phyloP scores from a whole-genome alignment of 2,888 invertebrate species.

The Lasioglossum zephyrum region DNA sequence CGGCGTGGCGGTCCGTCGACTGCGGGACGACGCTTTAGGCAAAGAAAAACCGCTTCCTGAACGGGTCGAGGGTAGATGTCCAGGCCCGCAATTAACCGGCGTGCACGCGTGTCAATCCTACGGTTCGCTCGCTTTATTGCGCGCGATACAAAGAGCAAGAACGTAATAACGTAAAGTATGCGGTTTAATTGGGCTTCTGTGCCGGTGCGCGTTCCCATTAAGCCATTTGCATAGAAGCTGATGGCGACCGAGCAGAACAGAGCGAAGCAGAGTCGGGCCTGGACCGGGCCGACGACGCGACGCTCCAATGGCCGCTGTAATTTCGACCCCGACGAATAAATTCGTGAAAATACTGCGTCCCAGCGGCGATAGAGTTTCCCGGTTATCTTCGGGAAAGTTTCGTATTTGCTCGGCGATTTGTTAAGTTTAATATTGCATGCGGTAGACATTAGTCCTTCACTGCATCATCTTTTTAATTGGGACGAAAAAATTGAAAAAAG shows the following conservation, averaged over 20 bases:
- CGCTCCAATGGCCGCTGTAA: constrained; percentile 16
- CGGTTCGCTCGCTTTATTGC: constrained; percentile 20
- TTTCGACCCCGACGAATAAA: constrained; percentile 24
- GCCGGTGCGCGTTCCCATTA: constrained; percentile 32
- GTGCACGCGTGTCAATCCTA: constrained; percentile 36
- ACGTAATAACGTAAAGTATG: constrained; percentile 49
- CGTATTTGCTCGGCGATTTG: neutral
- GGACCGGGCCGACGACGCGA: neutral
- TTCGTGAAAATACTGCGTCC: constrained; percentile 17
- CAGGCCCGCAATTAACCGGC: constrained; percentile 12
- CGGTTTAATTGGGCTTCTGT: constrained; percentile 47
- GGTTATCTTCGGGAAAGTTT: neutral
- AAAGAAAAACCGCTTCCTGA: constrained; percentile 5
- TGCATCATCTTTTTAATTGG: too few relatives aligned
- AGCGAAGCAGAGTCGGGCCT: neutral
- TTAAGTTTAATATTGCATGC: neutral
- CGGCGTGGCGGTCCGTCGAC: neutral
- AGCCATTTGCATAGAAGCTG: constrained; percentile 48
- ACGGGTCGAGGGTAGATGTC: neutral
- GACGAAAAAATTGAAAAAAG: too few relatives aligned
- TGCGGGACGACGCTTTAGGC: constrained; percentile 6
- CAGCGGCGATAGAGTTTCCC: neutral
- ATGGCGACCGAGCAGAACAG: neutral
- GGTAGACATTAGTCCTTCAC: too few relatives aligned
- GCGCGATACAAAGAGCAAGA: constrained; percentile 41